Conservation (phyloP, 2,113 vertebrate species). For the Scomber japonicus region DNA sequence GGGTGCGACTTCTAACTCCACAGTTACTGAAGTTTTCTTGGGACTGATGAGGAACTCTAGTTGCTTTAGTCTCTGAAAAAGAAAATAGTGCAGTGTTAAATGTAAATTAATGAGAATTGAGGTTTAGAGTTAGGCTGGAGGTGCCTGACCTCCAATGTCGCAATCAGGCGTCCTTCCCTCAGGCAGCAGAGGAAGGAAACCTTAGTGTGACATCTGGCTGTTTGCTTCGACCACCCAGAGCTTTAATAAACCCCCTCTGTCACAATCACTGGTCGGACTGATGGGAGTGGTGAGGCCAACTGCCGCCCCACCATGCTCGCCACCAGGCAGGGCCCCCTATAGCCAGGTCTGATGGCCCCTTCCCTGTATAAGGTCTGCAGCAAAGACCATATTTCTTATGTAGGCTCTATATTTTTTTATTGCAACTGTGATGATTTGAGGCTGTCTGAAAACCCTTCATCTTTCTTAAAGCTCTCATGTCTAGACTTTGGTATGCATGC, state of each 20-base stretch:
- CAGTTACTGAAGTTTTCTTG: neutral
- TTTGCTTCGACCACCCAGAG: constrained; percentile 86
- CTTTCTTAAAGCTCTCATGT: neutral
- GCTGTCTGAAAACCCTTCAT: constrained; percentile 6
- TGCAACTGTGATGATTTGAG: constrained; percentile 19
- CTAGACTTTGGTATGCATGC: constrained; percentile 6
- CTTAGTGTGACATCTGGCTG: constrained; percentile 84
- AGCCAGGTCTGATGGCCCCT: constrained; percentile 37
- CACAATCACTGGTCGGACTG: constrained; percentile 86
- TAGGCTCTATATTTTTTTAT: neutral
- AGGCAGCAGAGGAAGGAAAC: constrained; percentile 91
- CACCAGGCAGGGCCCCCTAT: constrained; percentile 42
- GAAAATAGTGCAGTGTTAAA: constrained; percentile 10
- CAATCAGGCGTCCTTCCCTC: constrained; percentile 81
- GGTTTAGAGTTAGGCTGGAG: constrained; percentile 47
- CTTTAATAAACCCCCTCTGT: constrained; percentile 87
- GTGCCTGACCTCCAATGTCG: constrained; percentile 80
- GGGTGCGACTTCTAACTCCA: neutral
- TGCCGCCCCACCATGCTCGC: constrained; percentile 64
- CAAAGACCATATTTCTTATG: constrained; percentile 5
- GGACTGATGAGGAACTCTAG: constrained; percentile 2
- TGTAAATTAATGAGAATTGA: constrained; percentile 22
- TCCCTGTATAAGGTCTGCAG: constrained; percentile 19
- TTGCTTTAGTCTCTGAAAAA: constrained; percentile 13
- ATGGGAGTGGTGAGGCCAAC: constrained; percentile 76